Evolutionary conservation across 2,113 vertebrate species (phyloP).

Genomic region (Egretta garzetta): DNA sequence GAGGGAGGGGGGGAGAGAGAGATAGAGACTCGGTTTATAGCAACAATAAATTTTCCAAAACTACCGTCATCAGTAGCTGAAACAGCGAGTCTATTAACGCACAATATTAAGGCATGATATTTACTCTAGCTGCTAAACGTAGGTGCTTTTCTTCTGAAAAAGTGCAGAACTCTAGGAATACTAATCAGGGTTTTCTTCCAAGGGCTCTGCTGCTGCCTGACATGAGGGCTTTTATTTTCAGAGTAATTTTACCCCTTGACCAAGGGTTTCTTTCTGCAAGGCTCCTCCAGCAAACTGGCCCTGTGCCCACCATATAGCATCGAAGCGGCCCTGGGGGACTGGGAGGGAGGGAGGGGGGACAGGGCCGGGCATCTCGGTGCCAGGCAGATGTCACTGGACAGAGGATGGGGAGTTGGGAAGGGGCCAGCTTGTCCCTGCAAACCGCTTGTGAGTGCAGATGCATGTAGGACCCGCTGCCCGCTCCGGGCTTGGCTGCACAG

Average conservation of each 20-base stretch:
- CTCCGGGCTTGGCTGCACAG: rapidly evolving
- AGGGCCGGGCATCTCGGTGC: neutral
- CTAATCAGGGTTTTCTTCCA: slow-evolving; percentile 5
- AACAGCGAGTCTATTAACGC: slow-evolving; percentile 66
- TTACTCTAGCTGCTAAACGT: slow-evolving; percentile 54
- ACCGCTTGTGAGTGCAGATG: neutral
- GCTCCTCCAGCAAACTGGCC: slow-evolving; percentile 2
- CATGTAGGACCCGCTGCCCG: neutral
- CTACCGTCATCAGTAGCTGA: slow-evolving; percentile 54
- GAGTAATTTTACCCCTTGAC: neutral
- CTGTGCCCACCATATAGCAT: neutral
- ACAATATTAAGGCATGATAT: slow-evolving; percentile 55
- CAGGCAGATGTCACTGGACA: neutral
- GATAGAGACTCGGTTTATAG: slow-evolving; percentile 73
- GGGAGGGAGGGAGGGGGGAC: neutral
- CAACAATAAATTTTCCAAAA: slow-evolving; percentile 71
- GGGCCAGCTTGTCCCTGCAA: neutral
- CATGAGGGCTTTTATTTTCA: neutral
- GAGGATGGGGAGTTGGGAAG: too few species aligned
- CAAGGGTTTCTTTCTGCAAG: neutral
- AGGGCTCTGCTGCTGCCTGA: neutral
- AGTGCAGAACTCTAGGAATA: slow-evolving; percentile 14
- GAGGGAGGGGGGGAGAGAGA: slow-evolving; percentile 60
- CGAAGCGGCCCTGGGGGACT: neutral
- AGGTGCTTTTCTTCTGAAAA: slow-evolving; percentile 47